phyloP scores from a whole-genome alignment of 2,888 invertebrate genomes.

The Magallana nippona region DNA sequence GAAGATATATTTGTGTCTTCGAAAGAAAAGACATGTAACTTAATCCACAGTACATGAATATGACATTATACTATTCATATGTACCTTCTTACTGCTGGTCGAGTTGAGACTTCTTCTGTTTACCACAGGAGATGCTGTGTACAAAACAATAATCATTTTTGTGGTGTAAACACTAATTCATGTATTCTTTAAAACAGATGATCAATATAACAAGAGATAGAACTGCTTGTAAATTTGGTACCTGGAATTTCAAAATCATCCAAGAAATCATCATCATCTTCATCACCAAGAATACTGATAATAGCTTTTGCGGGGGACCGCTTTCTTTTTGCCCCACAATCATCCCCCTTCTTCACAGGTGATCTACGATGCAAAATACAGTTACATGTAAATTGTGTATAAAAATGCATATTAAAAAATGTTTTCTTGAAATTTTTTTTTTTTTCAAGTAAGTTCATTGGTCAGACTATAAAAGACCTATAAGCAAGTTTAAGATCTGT shows the following conservation, averaged over 20 bases:
- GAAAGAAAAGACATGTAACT: too few relatives aligned
- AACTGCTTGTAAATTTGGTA: not conserved
- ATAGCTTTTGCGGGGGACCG: not conserved
- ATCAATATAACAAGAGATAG: not conserved
- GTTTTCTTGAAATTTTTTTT: too few relatives aligned
- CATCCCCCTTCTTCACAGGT: not conserved
- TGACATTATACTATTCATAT: not conserved
- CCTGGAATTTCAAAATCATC: constrained; percentile 48
- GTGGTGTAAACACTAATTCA: not conserved
- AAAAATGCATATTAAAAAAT: too few relatives aligned
- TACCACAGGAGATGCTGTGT: not conserved
- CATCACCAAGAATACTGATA: constrained; percentile 1
- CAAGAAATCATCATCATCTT: constrained; percentile 48
- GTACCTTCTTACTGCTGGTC: not conserved
- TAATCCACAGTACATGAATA: too few relatives aligned
- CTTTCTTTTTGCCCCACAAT: not conserved
- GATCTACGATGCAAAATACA: not conserved
- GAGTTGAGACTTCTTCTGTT: not conserved
- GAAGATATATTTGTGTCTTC: too few relatives aligned
- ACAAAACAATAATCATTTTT: too few relatives aligned
- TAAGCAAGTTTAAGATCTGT: too few relatives aligned
- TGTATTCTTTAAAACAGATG: not conserved
- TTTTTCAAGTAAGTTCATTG: too few relatives aligned
- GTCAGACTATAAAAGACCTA: too few relatives aligned
- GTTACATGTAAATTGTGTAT: too few relatives aligned